Percentiles rank a stretch among this genome's conserved stretches.
Conservation (phyloP, 2,113 vertebrate genomes). For the Lipotes vexillifer region DNA sequence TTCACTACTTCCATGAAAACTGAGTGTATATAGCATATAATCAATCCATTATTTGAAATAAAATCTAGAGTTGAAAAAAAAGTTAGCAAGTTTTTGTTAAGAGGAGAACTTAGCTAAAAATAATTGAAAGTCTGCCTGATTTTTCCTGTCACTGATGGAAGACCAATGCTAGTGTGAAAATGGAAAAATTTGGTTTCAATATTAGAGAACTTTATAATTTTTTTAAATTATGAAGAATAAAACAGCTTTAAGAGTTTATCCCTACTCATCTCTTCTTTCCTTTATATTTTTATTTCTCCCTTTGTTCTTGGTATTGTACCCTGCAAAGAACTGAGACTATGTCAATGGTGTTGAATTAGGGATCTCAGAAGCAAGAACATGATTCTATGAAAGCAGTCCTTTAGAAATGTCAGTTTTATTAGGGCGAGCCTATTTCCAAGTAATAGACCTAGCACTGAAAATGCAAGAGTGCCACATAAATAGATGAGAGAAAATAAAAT, state of each 20-base stretch:
- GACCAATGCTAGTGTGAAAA: background rate
- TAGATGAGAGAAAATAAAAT: constrained; percentile 64
- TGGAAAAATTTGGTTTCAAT: background rate
- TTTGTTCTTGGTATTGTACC: constrained; percentile 8
- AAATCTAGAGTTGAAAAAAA: background rate
- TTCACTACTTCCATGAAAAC: background rate
- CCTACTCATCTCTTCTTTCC: background rate
- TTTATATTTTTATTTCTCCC: constrained; percentile 43
- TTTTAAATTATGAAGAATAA: constrained; percentile 56
- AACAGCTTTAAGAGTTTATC: constrained; percentile 30
- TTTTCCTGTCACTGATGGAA: background rate
- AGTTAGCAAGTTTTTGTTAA: background rate
- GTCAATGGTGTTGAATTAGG: constrained; percentile 55
- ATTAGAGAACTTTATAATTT: constrained; percentile 22
- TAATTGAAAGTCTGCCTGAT: background rate
- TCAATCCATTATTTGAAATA: constrained; percentile 6
- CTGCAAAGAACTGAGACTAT: background rate
- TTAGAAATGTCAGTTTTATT: constrained; percentile 70
- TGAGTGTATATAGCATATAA: background rate
- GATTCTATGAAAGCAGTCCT: constrained; percentile 43
- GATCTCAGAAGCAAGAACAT: constrained; percentile 33
- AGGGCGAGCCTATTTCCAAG: constrained; percentile 59
- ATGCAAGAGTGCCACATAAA: constrained; percentile 46
- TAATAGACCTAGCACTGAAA: constrained; percentile 68
- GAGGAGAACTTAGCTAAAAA: background rate